phyloP scores from a whole-genome alignment of 2,797 vertebrate species.

The Onychomys arenicola region DNA sequence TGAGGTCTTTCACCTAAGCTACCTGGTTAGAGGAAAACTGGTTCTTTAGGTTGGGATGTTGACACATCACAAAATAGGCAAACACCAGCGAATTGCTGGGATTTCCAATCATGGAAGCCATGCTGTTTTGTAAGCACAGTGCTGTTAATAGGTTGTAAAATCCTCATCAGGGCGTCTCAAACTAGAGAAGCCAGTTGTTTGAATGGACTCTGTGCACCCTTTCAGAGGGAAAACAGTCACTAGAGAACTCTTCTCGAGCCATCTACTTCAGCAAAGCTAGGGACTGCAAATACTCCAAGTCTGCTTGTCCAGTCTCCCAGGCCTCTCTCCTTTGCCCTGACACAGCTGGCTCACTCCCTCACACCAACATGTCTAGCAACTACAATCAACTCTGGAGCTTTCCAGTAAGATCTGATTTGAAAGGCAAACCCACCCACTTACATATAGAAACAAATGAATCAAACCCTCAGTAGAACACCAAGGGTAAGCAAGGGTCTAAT shows the following conservation, averaged over 20 bases:
- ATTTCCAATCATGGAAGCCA: neutral
- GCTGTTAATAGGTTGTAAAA: conserved; percentile 44
- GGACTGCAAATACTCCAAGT: neutral
- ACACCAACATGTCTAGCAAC: neutral
- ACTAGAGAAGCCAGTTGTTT: neutral
- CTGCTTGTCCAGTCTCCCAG: neutral
- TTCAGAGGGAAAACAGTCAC: conserved; percentile 32
- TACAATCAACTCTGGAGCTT: neutral
- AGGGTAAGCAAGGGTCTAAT: neutral
- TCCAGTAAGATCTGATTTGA: neutral
- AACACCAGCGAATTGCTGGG: neutral
- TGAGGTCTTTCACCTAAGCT: neutral
- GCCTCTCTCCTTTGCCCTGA: neutral
- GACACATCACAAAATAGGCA: neutral
- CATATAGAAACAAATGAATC: neutral
- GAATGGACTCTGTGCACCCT: neutral
- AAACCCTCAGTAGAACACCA: neutral
- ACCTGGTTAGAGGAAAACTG: neutral
- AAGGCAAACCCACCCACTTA: neutral
- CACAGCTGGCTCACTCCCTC: neutral
- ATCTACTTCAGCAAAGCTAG: conserved; percentile 8
- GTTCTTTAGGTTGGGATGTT: neutral
- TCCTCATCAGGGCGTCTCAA: neutral
- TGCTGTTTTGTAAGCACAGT: conserved; percentile 31
- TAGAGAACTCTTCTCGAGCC: conserved; percentile 1